Evolutionary conservation across 2,113 vertebrate species (phyloP), one percentile per base, ranked within the genome.

Genomic region (Geococcyx californianus): DNA sequence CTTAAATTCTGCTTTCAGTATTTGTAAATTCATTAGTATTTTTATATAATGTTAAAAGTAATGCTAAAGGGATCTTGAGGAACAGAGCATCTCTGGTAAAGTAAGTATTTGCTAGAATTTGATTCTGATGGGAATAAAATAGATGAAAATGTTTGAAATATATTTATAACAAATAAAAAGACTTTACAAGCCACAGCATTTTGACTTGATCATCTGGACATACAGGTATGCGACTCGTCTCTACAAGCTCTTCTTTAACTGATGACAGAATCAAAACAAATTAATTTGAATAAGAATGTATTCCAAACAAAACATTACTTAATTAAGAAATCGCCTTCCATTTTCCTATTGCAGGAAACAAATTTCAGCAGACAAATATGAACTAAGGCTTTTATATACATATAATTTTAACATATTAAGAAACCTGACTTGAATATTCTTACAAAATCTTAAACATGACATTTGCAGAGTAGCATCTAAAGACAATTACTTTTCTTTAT

Each of bases 101-200:
- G 74, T 44, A 81, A 93, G 74, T 64, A 82, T 86, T 91, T 93
- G 74, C 84, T 95, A 84, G 89, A 75, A 96, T 94, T 62, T 79
- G 85, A 90, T 89, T 96, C 76, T 55, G 54, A 93, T 92, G 60
- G 95, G 93, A 88, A 83, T 25, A 93, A 94, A 96, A 91, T 60
- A 36, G 60, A 84, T 74, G 87, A n/a, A 73, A 82, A 60, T 89
- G 52, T 80, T 84, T 90, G 55, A 75, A 93, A 95, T 54, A 38
- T 25, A 59, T 85, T 91, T 92, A 56, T 69, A 93, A 81, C 11
- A 56, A 80, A 44, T 86, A 49, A 80, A 40, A 87, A 85, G 63
- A 49, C 20, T 70, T 83, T 18, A 67, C 24, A 79, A 81, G 81
- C 52, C 56, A 42, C 44, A 45, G 74, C 10, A 42, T 67, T 91